A percentile compares a stretch with the other conserved stretches of the same genome.
Evolutionary conservation across 2,113 vertebrate genomes (phyloP).

Genomic region (Ia io): DNA sequence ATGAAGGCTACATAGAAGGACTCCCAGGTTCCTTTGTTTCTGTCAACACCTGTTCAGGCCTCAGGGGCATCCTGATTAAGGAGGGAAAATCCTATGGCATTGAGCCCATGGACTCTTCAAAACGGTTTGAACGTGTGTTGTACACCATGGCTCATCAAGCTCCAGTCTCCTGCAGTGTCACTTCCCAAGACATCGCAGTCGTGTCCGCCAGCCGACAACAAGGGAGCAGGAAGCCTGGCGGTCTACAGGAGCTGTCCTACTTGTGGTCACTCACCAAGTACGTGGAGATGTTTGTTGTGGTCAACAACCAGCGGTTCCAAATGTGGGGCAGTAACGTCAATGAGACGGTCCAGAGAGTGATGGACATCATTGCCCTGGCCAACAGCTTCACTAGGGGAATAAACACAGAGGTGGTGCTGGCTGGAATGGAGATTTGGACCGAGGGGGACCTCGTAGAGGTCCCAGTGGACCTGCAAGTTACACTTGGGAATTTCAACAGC

Average conservation of each 20-base stretch:
- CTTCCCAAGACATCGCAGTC: background rate
- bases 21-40: constrained; percentile 49
- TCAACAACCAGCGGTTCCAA: constrained; percentile 69
- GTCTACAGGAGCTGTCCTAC: background rate
- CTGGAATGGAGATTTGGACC: constrained; percentile 73
- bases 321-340: constrained; percentile 57
- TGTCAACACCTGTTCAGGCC: constrained; percentile 70
- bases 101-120: constrained; percentile 49
- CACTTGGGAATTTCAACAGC: no score
- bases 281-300: constrained; percentile 73
- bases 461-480: no score
- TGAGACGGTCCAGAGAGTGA: constrained; percentile 27
- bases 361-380: constrained; percentile 69
- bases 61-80: constrained; percentile 72
- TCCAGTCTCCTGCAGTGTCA: background rate
- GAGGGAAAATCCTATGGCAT: constrained; percentile 63
- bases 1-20: constrained; percentile 73
- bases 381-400: constrained; percentile 63
- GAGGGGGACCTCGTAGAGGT: no score
- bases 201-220: background rate
- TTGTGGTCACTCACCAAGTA: constrained; percentile 47
- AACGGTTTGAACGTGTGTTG: constrained; percentile 56
- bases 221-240: background rate
- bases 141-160: constrained; percentile 14
- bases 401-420: constrained; percentile 65